Base-by-base conservation (phyloP, 2,797 vertebrate genomes). In the Meriones psammophilus region DNA sequence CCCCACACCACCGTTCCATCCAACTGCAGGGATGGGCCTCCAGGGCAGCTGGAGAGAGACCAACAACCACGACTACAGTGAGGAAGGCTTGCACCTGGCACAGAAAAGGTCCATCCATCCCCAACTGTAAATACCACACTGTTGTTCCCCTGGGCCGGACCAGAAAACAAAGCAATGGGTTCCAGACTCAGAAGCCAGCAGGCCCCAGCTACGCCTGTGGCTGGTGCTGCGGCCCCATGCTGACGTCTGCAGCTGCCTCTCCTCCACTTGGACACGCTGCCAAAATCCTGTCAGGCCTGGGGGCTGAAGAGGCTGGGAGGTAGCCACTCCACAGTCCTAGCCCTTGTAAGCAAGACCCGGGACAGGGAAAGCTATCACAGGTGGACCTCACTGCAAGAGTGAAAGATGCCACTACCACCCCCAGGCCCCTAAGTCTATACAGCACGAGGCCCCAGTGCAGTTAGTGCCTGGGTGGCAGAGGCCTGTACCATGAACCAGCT, bases 231-330 rank as follows among this genome's bases (percentile, higher is more conserved):
- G 96, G 86, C 97, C 97, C 79, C 97, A n/a, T 58, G 8, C 64
- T 81, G 96, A 88, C 15, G 1, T 77, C 92, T 58, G 80, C 96
- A 94, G 89, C 92, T 69, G 96, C 92, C 93, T 50, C 54, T 28
- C 42, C 77, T 89, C 33, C 60, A 96, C 88, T 88, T 96, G 92
- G 95, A 28, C 96, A 96, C 60, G 0, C 95, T 97, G 97, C 96
- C 97, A 98, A 90, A 3, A 81, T 86, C 71, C 94, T 88, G 94
- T 79, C 97, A 97, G 91, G 95, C 76, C 91, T 90, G 79, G 68
- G 96, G 89, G 92, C 95, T 33, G 42, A 76, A 95, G 28, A 92
- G 66, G 22, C 60, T 28, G 8, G 30, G 42, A 64, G 88, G 88
- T 36, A 30, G 60, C 42, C 58, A 50, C 20, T 50, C 20, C 20